phyloP scores from a whole-genome alignment of 2,888 invertebrate species.

The Antitype chi region DNA sequence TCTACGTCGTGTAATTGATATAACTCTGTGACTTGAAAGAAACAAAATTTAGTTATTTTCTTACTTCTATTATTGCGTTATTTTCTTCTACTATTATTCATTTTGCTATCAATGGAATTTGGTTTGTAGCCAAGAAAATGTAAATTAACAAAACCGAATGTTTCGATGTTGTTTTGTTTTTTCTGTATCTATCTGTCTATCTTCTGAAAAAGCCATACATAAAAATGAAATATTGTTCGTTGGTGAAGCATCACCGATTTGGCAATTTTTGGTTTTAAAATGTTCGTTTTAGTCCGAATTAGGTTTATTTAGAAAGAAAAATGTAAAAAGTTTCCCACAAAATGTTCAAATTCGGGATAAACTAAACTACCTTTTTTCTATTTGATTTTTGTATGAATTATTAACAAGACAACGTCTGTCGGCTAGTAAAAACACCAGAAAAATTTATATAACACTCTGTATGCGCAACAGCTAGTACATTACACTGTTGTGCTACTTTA shows the following conservation, averaged over 20 bases:
- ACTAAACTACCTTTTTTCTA: too few relatives aligned
- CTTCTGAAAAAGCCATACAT: too few relatives aligned
- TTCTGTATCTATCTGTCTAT: too few relatives aligned
- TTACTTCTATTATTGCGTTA: neutral
- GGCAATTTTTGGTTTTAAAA: too few relatives aligned
- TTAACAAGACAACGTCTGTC: too few relatives aligned
- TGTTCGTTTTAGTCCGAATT: too few relatives aligned
- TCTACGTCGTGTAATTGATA: slow-evolving; percentile 24
- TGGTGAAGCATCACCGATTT: too few relatives aligned
- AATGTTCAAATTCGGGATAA: too few relatives aligned
- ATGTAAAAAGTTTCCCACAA: too few relatives aligned
- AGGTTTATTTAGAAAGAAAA: too few relatives aligned
- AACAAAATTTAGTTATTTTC: slow-evolving; percentile 11
- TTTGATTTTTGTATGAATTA: too few relatives aligned
- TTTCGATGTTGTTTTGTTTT: neutral
- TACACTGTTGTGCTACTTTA: slow-evolving; percentile 44
- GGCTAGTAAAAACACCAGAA: neutral
- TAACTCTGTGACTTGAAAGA: neutral
- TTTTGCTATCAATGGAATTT: slow-evolving; percentile 16
- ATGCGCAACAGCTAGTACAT: slow-evolving; percentile 24
- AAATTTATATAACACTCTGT: slow-evolving; percentile 7
- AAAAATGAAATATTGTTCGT: too few relatives aligned
- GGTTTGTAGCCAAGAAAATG: slow-evolving; percentile 20
- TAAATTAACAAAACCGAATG: neutral
- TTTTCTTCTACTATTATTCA: slow-evolving; percentile 16